These are phyloP conservation scores for Rhabdornis inornatus DNA, from an alignment of 2,113 vertebrate species.

Conservation along the genomic window DNA sequence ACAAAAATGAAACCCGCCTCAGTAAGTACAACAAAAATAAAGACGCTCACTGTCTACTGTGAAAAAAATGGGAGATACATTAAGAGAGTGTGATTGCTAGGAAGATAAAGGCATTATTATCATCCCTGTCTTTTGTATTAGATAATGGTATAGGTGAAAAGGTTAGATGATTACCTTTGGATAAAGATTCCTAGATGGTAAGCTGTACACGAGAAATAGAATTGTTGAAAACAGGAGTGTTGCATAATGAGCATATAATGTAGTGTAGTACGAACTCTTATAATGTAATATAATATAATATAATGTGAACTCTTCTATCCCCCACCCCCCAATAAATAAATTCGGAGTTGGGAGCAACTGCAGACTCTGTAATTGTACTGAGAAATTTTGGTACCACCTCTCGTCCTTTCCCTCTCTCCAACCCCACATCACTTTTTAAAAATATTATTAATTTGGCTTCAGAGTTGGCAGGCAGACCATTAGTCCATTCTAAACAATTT, in stretches of 20 bases:
- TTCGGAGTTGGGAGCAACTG: not conserved
- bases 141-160: not conserved
- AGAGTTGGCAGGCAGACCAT: not conserved
- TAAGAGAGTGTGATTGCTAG: not conserved
- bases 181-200: not conserved
- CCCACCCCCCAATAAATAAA: fast-evolving
- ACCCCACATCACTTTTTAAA: not conserved
- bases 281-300: not conserved
- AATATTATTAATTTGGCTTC: not conserved
- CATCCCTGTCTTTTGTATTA: not conserved
- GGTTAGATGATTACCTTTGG: not conserved
- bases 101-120: not conserved
- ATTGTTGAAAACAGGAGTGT: not conserved
- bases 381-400: not conserved
- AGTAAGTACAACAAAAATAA: not conserved
- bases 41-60: not conserved
- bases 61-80: not conserved
- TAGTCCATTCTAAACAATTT: not conserved
- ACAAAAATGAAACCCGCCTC: not conserved
- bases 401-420: not conserved
- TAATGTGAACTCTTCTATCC: not conserved
- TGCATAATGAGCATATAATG: not conserved
- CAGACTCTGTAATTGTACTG: not conserved
- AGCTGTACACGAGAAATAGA: not conserved
- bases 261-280: not conserved